Evolutionary conservation across 1,140 invertebrate genomes (phyloP), one percentile per base, ranked within the genome.

Genomic region (Mercenaria mercenaria): DNA sequence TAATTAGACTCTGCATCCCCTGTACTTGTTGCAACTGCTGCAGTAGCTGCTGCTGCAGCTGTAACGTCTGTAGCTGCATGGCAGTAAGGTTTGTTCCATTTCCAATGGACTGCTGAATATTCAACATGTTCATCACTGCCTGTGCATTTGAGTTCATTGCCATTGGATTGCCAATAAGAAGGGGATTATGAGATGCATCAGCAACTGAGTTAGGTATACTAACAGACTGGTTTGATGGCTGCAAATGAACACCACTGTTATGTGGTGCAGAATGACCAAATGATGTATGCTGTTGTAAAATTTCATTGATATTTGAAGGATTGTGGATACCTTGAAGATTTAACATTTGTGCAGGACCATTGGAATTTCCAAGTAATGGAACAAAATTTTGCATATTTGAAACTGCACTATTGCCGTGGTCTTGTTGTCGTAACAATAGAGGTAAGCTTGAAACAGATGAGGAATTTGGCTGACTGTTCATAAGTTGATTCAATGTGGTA

Each of bases 21-120:
- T 94, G 93, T 26, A 94, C 85, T 52, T 93, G 92, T 76, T 94
- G 93, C 43, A 94, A 84, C 83, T 94, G 93, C 43, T 93, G 91
- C 3, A 93, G 67, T 64, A 93, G 85, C 80, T 93, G 91, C 61
- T 94, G 93, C 56, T 94, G 93, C n/a, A 94, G 74, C 86, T 94
- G 93, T 41, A 91, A 61, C 26, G 92, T 91, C 64, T 93, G 92
- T 18, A 94, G 41, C 79, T 94, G 93, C 90, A 93, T 91, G 10
- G 93, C 92, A 61, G 92, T 93, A 74, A 94, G 86, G 81, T 93
- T 92, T 67, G 85, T 91, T 8, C 64, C 64, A 85, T 34, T 85
- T 10, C 83, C 83, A 39, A 85, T 56, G 59, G 91, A 91, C 82
- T 94, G 93, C 52, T 93, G 91, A 20, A 93, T 88, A 74, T 92